phyloP scores from a whole-genome alignment of 2,113 vertebrate genomes.

The Sigmodon hispidus region DNA sequence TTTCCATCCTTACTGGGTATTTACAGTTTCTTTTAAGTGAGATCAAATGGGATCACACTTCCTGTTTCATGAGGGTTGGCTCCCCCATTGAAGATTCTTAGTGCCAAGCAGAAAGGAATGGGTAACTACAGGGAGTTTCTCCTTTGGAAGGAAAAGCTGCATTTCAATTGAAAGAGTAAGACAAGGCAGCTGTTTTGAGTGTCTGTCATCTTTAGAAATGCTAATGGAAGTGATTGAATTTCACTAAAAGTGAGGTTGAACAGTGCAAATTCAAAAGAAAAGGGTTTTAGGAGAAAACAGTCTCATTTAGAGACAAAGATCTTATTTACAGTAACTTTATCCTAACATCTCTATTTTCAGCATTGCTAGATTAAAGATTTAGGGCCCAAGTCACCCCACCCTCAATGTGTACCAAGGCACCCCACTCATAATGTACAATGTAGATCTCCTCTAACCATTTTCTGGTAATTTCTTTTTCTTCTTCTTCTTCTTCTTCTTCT shows the following conservation, averaged over 20 bases:
- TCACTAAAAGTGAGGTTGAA: constrained; percentile 75
- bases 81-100: constrained; percentile 75
- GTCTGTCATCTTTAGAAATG: constrained; percentile 79
- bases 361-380: constrained; percentile 64
- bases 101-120: constrained; percentile 63
- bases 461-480: neutral
- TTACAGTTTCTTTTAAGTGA: constrained; percentile 78
- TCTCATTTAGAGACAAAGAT: constrained; percentile 74
- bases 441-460: neutral
- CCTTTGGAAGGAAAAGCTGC: constrained; percentile 75
- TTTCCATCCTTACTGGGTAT: constrained; percentile 68
- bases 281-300: constrained; percentile 68
- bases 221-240: constrained; percentile 75
- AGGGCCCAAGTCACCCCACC: neutral
- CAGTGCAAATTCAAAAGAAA: constrained; percentile 71
- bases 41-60: constrained; percentile 80
- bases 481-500: neutral
- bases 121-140: constrained; percentile 71
- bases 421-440: neutral
- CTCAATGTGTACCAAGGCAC: neutral
- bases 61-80: constrained; percentile 68
- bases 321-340: constrained; percentile 76
- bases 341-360: constrained; percentile 66
- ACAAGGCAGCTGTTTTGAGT: constrained; percentile 80
- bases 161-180: constrained; percentile 75